Evolutionary conservation across 2,113 vertebrate species (phyloP).

Genomic region (Dipodomys ordii): DNA sequence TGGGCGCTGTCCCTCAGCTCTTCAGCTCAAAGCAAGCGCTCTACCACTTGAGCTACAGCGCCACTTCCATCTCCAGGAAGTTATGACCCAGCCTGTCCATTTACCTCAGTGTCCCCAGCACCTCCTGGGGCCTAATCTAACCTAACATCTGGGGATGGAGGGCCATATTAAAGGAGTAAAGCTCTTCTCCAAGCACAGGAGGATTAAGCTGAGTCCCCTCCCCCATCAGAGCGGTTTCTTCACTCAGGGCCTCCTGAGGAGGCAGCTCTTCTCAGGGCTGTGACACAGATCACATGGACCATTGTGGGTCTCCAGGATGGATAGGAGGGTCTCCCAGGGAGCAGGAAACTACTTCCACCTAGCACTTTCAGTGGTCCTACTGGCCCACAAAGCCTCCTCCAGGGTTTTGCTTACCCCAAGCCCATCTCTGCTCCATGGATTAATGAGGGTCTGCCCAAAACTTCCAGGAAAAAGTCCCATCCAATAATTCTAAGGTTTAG

Average conservation of each 20-base stretch:
- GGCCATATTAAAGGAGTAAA: neutral
- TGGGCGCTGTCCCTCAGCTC: too few species aligned
- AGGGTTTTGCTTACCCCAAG: too few species aligned
- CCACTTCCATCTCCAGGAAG: too few species aligned
- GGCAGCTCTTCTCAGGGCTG: neutral
- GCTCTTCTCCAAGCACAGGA: neutral
- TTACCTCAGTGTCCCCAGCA: neutral
- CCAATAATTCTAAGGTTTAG: neutral
- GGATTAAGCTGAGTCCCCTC: too few species aligned
- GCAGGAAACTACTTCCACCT: neutral
- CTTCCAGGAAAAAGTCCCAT: neutral
- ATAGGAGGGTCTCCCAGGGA: neutral
- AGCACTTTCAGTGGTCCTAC: neutral
- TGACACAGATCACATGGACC: fast-evolving
- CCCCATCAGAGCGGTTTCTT: neutral
- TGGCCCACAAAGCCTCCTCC: fast-evolving
- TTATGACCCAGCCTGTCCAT: too few species aligned
- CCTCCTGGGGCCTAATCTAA: fast-evolving
- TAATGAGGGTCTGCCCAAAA: neutral
- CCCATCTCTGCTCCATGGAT: neutral
- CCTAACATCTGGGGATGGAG: too few species aligned
- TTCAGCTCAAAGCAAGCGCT: too few species aligned
- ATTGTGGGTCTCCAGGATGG: fast-evolving
- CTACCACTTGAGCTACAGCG: too few species aligned
- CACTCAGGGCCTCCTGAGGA: neutral